phyloP scores from a whole-genome alignment of 53 echinoderm and acorn worm genomes.

The Mesocentrotus franciscanus region DNA sequence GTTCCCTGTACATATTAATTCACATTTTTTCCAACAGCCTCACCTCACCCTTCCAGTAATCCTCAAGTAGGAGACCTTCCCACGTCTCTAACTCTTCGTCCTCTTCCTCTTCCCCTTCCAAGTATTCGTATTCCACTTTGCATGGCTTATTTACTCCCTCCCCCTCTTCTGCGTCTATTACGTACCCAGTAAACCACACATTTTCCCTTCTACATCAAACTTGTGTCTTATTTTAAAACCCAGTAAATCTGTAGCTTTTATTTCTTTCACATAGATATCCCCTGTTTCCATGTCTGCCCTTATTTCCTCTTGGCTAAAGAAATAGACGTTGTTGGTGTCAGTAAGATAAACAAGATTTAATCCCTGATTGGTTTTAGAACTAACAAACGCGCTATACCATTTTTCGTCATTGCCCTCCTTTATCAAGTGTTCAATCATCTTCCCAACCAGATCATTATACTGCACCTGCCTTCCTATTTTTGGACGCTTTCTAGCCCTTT shows the following conservation, averaged over 20 bases:
- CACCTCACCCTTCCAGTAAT: slow-evolving; percentile 39
- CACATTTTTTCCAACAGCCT: slow-evolving; percentile 42
- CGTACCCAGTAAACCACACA: slow-evolving; percentile 41
- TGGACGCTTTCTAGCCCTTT: background rate
- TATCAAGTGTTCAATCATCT: background rate
- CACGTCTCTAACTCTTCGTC: slow-evolving; percentile 15
- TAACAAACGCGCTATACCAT: slow-evolving; percentile 32
- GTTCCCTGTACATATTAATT: background rate
- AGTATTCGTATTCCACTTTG: slow-evolving; percentile 51
- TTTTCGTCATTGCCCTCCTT: background rate
- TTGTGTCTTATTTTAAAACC: slow-evolving; percentile 40
- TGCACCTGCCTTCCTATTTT: background rate
- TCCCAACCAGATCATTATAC: slow-evolving; percentile 11
- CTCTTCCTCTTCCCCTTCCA: slow-evolving; percentile 10
- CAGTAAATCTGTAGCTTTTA: slow-evolving; percentile 39
- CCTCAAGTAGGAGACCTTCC: slow-evolving; percentile 36
- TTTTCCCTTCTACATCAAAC: slow-evolving; percentile 19
- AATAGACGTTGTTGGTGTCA: background rate
- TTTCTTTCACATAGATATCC: slow-evolving; percentile 31
- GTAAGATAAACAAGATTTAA: slow-evolving; percentile 3
- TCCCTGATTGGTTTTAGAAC: background rate
- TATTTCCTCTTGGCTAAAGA: slow-evolving; percentile 21
- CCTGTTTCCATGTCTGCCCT: background rate
- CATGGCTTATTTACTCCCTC: slow-evolving; percentile 20
- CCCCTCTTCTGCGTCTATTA: slow-evolving; percentile 42